Conservation (phyloP, 2,888 invertebrate species). For the Dryococelus australis region DNA sequence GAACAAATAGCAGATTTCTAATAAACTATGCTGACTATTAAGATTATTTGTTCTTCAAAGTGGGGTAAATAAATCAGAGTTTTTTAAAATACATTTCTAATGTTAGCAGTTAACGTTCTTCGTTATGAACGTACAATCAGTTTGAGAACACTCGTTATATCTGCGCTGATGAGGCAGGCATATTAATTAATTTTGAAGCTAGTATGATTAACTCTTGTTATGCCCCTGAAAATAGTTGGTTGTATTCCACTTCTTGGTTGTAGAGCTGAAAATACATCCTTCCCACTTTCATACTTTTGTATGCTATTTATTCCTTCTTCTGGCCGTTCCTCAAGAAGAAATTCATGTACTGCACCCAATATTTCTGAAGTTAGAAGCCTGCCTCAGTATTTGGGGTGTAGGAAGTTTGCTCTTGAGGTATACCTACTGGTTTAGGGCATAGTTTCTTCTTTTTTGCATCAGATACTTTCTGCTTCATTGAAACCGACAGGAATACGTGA, state of each 20-base stretch:
- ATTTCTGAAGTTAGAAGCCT: too few relatives aligned
- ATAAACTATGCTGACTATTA: too few relatives aligned
- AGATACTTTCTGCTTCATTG: too few relatives aligned
- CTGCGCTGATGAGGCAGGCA: slow-evolving; percentile 45
- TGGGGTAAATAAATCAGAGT: not conserved
- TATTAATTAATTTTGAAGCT: slow-evolving; percentile 42
- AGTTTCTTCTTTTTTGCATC: too few relatives aligned
- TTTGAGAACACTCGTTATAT: slow-evolving; percentile 42
- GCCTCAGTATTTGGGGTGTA: too few relatives aligned
- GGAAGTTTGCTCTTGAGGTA: too few relatives aligned
- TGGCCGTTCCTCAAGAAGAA: not conserved
- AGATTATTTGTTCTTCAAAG: too few relatives aligned
- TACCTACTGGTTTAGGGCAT: too few relatives aligned
- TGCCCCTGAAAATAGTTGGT: slow-evolving; percentile 40
- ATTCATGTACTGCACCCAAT: not conserved
- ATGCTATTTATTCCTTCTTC: not conserved
- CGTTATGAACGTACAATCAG: slow-evolving; percentile 34
- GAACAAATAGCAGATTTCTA: too few relatives aligned
- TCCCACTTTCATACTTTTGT: not conserved
- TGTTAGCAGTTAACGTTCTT: not conserved
- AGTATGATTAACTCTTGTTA: slow-evolving; percentile 38
- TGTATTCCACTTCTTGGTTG: not conserved
- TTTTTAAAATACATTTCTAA: slow-evolving; percentile 25
- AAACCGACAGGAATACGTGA: too few relatives aligned
- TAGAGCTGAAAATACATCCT: not conserved